Conservation (phyloP, 1,140 invertebrate species). For the Helicoverpa zea region DNA sequence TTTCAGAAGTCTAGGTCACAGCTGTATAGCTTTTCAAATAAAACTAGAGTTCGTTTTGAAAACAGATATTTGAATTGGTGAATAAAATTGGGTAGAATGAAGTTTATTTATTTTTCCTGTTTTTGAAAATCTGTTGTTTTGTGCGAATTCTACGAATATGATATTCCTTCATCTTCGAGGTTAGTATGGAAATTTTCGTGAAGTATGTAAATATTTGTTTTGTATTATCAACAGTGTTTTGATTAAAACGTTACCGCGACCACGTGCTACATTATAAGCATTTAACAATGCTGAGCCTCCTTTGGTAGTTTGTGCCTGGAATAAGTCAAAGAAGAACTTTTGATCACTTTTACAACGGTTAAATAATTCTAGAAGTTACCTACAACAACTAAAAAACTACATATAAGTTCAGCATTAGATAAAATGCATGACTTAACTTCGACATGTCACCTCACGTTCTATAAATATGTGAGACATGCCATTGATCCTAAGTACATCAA, state of each 20-base stretch:
- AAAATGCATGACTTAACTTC: no score
- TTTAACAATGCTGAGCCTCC: no score
- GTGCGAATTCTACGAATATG: neutral
- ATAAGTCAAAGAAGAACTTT: no score
- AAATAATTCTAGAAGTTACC: no score
- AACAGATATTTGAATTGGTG: neutral
- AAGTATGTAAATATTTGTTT: neutral
- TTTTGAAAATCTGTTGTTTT: neutral
- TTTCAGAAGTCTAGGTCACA: slow-evolving; percentile 9
- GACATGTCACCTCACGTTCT: slow-evolving; percentile 11
- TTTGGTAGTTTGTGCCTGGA: no score
- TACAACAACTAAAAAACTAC: no score
- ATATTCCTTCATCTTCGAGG: neutral
- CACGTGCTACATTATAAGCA: no score
- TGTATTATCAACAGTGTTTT: no score
- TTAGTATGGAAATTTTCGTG: neutral
- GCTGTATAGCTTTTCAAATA: neutral
- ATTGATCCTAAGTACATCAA: neutral
- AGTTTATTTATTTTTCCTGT: neutral
- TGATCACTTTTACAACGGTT: no score
- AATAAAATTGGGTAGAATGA: neutral
- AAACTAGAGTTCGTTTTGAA: neutral
- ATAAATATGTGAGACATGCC: slow-evolving; percentile 18
- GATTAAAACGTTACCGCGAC: no score
- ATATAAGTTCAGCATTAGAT: no score